Evolutionary conservation across 2,113 vertebrate species (phyloP), one percentile per base, ranked within the genome.

Genomic region (Psettodes erumei): DNA sequence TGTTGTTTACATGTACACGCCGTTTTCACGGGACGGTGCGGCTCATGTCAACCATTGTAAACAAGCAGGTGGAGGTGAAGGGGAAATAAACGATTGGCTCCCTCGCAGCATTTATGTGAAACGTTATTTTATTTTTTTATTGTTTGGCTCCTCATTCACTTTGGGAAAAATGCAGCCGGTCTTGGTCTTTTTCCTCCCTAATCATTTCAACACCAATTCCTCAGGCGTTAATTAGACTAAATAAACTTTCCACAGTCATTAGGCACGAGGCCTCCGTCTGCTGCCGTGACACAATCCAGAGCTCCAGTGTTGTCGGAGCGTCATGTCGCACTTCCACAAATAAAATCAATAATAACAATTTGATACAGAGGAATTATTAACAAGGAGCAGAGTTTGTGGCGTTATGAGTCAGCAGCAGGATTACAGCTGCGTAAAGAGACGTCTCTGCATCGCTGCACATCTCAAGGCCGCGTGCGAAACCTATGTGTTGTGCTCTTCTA

Each of bases 361-460:
- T 4, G 8, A 67, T 37, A 21, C 43, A 25, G 40, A 16, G 15
- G 18, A 47, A 58, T 68, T n/a, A n/a, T n/a, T 56, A 69, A 65
- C 25, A 69, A n/a, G n/a, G n/a, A n/a, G n/a, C n/a, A n/a, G n/a
- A n/a, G n/a, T n/a, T n/a, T n/a, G n/a, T n/a, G n/a, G n/a, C n/a
- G n/a, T n/a, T n/a, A n/a, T n/a, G n/a, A n/a, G 2, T 42, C 40
- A 45, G 15, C 6, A 54, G 13, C 4, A 35, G 27, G 18, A 45
- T 65, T 80, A 27, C 30, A 61, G 54, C 7, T 35, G 7, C 37
- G 18, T 28, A 4, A 28, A 33, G 32, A n/a, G n/a, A n/a, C n/a
- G n/a, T n/a, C n/a, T n/a, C n/a, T n/a, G n/a, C n/a, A n/a, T n/a
- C n/a, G n/a, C n/a, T n/a, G n/a, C n/a, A n/a, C n/a, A n/a, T n/a